These are phyloP conservation scores for Parasteatoda lunata DNA, from an alignment of 2,888 invertebrate species.

Conservation along the genomic window DNA sequence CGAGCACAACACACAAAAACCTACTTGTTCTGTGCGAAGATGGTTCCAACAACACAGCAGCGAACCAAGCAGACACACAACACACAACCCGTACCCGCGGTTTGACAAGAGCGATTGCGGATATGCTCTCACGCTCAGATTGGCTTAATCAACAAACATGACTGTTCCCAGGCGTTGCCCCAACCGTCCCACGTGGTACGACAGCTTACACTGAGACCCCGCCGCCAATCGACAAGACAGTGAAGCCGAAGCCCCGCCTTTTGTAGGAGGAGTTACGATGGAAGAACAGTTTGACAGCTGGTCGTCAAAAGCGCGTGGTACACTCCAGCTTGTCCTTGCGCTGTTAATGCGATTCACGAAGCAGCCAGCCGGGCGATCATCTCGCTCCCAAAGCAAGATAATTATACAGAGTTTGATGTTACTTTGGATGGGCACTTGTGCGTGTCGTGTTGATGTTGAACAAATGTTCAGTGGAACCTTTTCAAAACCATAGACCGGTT, in stretches of 20 bases:
- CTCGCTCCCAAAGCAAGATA: constrained; percentile 67
- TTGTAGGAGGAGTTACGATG: constrained; percentile 25
- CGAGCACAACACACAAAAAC: constrained; percentile 34
- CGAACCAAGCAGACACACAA: constrained; percentile 15
- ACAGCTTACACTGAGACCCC: constrained; percentile 64
- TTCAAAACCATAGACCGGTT: constrained; percentile 61
- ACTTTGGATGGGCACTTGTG: constrained; percentile 70
- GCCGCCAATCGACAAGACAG: constrained; percentile 44
- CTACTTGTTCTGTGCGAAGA: constrained; percentile 56
- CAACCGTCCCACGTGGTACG: constrained; percentile 73
- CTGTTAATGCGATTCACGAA: constrained; percentile 68
- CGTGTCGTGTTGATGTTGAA: constrained; percentile 71
- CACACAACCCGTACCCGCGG: constrained; percentile 70
- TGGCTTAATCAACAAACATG: constrained; percentile 73
- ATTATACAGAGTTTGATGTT: constrained; percentile 70
- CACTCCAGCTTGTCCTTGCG: constrained; percentile 53
- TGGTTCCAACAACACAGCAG: constrained; percentile 55
- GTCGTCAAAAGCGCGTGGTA: constrained; percentile 65
- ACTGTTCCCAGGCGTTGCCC: constrained; percentile 71
- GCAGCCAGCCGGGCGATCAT: constrained; percentile 67
- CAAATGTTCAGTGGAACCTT: constrained; percentile 70
- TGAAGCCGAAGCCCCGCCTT: constrained; percentile 34
- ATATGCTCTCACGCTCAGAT: constrained; percentile 73
- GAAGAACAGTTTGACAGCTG: constrained; percentile 55
- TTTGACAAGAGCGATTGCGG: constrained; percentile 73